Evolutionary conservation across 1,140 invertebrate genomes (phyloP), one percentile per base, ranked within the genome.

Genomic region (Cecropterus lyciades): DNA sequence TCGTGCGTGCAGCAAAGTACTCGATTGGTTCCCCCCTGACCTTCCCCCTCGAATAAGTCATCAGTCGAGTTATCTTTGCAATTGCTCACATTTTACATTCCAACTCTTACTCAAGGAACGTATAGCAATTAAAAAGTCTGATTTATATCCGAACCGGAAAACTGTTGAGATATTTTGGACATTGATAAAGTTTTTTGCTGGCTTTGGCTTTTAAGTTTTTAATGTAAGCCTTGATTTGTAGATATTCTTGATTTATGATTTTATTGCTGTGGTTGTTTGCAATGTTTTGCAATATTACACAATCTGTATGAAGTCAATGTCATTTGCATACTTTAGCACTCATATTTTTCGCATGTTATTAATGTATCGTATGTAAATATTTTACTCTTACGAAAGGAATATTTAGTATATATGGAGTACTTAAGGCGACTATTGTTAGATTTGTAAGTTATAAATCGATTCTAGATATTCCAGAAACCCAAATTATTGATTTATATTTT

Each of bases 1-100:
- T 85, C 85, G 82, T 84, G 82, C 85, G 84, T 88, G 81, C 77
- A 81, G 68, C 73, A 77, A 80, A 82, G 72, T 82, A 73, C 77
- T 83, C 84, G 75, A 79, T 80, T 81, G 73, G 75, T 78, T 75
- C 69, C 67, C 71, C 59, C 67, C 59, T 64, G 53, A 65, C 73
- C 59, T 65, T 46, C 33, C 46, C 53, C 51, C 51, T 59, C 48
- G 53, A 76, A 76, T 76, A 73, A 70, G 64, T 62, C 60, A 68
- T 71, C 57, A 73, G 63, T 60, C 43, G 45, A 64, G 42, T 67
- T 49, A 27, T 59, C 53, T 56, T 56, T 37, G 53, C 53, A 56
- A 40, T 43, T 52, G 49, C 24, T 27, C 49, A 52, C 49, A 52
- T 30, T 52, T 52, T 33, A 52, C 20, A 52, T 52, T 52, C 49